Evolutionary conservation across 2,888 invertebrate species (phyloP).

Genomic region (Pedicia rivosa): DNA sequence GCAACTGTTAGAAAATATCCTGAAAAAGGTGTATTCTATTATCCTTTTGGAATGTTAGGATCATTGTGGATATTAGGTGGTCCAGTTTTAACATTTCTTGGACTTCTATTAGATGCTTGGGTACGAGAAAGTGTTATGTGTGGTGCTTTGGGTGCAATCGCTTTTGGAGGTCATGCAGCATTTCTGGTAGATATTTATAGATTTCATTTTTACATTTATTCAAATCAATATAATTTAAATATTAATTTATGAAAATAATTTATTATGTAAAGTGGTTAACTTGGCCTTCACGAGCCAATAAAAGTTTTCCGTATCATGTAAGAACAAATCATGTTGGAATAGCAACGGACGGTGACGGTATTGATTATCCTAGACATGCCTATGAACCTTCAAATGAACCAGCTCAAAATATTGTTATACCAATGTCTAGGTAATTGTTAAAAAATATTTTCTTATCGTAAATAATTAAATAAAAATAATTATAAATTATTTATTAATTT

Average conservation of each 20-base stretch:
- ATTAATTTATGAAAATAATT: neutral
- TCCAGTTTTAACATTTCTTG: conserved; percentile 59
- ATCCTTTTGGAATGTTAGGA: conserved; percentile 65
- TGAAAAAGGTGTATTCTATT: conserved; percentile 67
- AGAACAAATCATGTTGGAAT: conserved; percentile 66
- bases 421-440: conserved; percentile 35
- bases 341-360: conserved; percentile 18
- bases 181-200: conserved; percentile 45
- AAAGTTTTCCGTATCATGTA: conserved; percentile 83
- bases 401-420: conserved; percentile 36
- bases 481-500: neutral
- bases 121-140: conserved; percentile 59
- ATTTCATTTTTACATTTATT: too few species aligned
- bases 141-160: conserved; percentile 46
- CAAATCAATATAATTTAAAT: neutral
- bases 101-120: conserved; percentile 69
- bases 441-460: neutral
- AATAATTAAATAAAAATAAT: neutral
- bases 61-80: conserved; percentile 78
- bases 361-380: conserved; percentile 17
- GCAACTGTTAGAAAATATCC: conserved; percentile 66
- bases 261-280: conserved; percentile 49
- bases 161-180: conserved; percentile 49
- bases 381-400: conserved; percentile 14
- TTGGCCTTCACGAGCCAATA: conserved; percentile 70